Conservation (phyloP, 2,797 vertebrate species). For the Streptopelia turtur region DNA sequence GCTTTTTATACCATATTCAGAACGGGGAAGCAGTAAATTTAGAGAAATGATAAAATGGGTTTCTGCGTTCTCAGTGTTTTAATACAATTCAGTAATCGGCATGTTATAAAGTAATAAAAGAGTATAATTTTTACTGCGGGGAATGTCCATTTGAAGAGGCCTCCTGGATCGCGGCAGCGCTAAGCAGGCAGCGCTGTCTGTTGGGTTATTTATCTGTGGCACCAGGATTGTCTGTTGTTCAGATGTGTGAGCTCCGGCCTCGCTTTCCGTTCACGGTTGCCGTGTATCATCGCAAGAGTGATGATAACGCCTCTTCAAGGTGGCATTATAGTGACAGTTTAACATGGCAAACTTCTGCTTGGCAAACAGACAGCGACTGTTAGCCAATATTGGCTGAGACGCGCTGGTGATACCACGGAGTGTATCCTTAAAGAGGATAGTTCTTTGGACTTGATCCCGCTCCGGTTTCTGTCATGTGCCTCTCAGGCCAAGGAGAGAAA, state of each 20-base stretch:
- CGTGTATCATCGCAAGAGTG: slow-evolving; percentile 71
- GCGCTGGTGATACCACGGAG: slow-evolving; percentile 45
- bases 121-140: background rate
- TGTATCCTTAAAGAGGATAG: slow-evolving; percentile 67
- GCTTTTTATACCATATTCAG: background rate
- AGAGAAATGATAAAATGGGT: background rate
- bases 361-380: slow-evolving; percentile 74
- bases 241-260: slow-evolving; percentile 68
- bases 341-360: slow-evolving; percentile 75
- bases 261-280: slow-evolving; percentile 68
- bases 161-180: background rate
- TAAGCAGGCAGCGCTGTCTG: slow-evolving; percentile 48
- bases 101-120: background rate
- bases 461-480: slow-evolving; percentile 18
- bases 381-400: slow-evolving; percentile 72
- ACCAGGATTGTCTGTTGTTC: slow-evolving; percentile 62
- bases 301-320: slow-evolving; percentile 75
- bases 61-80: background rate
- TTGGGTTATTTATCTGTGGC: slow-evolving; percentile 57
- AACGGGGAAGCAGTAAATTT: background rate
- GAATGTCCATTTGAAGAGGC: background rate
- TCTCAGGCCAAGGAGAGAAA: background rate
- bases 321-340: slow-evolving; percentile 73
- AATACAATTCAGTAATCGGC: background rate
- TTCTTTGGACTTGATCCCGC: slow-evolving; percentile 67